Percentiles rank a stretch among this genome's conserved stretches.
phyloP scores from a whole-genome alignment of 2,888 invertebrate genomes.

The Himalopsyche tibetana region DNA sequence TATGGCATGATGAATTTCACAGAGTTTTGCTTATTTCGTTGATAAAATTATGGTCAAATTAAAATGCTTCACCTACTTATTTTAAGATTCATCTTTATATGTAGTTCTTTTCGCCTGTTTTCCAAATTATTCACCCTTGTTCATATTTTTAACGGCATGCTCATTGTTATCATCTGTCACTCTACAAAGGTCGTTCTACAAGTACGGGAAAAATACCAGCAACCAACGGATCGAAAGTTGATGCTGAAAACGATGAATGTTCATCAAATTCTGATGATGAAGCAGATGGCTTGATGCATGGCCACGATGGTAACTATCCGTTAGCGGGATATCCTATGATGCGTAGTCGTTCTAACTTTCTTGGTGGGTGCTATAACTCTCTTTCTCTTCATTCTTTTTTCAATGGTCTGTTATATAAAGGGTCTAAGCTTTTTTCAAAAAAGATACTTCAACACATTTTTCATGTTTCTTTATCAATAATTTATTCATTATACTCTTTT shows the following conservation, averaged over 20 bases:
- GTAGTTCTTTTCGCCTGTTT: too few relatives aligned
- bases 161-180: constrained; percentile 26
- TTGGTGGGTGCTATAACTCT: constrained; percentile 54
- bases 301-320: constrained; percentile 66
- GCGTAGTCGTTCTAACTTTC: constrained; percentile 53
- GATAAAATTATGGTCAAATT: too few relatives aligned
- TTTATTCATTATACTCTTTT: too few relatives aligned
- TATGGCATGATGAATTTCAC: too few relatives aligned
- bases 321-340: constrained; percentile 49
- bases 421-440: too few relatives aligned
- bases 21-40: too few relatives aligned
- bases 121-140: neutral
- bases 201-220: neutral
- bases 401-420: too few relatives aligned
- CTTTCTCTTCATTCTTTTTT: constrained; percentile 28
- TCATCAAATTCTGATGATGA: constrained; percentile 48
- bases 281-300: constrained; percentile 53
- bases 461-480: too few relatives aligned
- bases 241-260: neutral
- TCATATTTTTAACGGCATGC: constrained; percentile 14
- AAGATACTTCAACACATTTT: too few relatives aligned
- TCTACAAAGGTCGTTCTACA: neutral
- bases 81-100: too few relatives aligned
- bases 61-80: too few relatives aligned
- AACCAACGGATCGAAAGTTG: neutral